phyloP scores from a whole-genome alignment of 53 echinoderm and acorn worm genomes.

The Glandiceps talaboti region DNA sequence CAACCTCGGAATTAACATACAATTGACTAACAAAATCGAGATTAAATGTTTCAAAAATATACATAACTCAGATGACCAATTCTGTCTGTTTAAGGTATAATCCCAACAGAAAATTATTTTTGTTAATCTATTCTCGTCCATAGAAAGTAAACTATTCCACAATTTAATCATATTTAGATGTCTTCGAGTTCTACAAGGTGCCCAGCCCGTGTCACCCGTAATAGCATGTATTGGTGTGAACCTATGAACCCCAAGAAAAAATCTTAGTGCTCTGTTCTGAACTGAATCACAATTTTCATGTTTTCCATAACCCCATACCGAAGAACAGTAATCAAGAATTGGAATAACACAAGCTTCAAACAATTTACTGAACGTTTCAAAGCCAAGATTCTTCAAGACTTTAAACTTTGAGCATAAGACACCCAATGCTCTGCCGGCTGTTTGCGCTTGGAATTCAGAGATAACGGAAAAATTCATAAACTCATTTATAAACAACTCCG shows the following conservation, averaged over 20 bases:
- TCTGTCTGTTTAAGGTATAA: not conserved
- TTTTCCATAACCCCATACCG: not conserved
- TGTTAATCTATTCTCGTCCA: not conserved
- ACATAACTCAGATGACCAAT: not conserved
- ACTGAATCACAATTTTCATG: not conserved
- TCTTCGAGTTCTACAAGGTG: not conserved
- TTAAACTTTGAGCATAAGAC: not conserved
- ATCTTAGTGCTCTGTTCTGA: not conserved
- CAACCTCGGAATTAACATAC: no score
- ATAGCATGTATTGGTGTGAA: not conserved
- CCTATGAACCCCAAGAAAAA: not conserved
- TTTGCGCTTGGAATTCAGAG: not conserved
- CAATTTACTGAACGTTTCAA: not conserved
- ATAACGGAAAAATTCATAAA: not conserved
- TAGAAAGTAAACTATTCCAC: not conserved
- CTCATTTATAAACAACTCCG: not conserved
- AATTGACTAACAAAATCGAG: no score
- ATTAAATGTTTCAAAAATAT: no score
- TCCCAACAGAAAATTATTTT: not conserved
- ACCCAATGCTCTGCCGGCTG: not conserved
- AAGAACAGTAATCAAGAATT: not conserved
- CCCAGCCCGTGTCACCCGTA: not conserved
- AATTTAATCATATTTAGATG: not conserved
- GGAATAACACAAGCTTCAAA: not conserved
- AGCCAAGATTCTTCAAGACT: not conserved